phyloP scores from a whole-genome alignment of 1,140 invertebrate genomes.

The Helicoverpa zea region DNA sequence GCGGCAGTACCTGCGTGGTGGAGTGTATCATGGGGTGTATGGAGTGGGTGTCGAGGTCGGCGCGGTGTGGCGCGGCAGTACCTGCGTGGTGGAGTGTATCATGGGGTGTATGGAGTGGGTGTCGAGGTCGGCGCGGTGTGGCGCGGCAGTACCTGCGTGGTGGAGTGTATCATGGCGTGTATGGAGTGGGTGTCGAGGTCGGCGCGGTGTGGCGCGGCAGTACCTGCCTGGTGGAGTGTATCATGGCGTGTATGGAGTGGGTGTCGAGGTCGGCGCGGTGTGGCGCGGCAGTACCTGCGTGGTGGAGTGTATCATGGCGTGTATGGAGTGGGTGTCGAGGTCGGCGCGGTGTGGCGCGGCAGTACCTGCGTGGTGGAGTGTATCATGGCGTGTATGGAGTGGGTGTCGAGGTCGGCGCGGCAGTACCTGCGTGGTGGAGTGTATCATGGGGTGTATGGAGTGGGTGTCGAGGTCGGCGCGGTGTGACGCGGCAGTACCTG shows the following conservation, averaged over 20 bases:
- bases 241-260: slow-evolving; percentile 93
- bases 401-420: slow-evolving; percentile 92
- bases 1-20: slow-evolving; percentile 87
- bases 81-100: slow-evolving; percentile 91
- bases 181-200: slow-evolving; percentile 96
- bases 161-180: no score
- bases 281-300: slow-evolving; percentile 95
- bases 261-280: slow-evolving; percentile 93
- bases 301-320: no score
- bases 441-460: slow-evolving; percentile 93
- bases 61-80: slow-evolving; percentile 92
- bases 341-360: slow-evolving; percentile 91
- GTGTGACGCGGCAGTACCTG: slow-evolving; percentile 85
- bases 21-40: slow-evolving; percentile 93
- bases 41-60: slow-evolving; percentile 95
- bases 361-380: slow-evolving; percentile 92
- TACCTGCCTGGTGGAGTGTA: slow-evolving; percentile 96
- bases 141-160: slow-evolving; percentile 93
- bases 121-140: slow-evolving; percentile 94
- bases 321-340: no score
- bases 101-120: slow-evolving; percentile 94
- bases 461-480: slow-evolving; percentile 95
- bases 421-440: slow-evolving; percentile 86
- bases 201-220: slow-evolving; percentile 92
- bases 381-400: slow-evolving; percentile 93